phyloP scores from a whole-genome alignment of 2,888 invertebrate species.

The Tineola bisselliella region DNA sequence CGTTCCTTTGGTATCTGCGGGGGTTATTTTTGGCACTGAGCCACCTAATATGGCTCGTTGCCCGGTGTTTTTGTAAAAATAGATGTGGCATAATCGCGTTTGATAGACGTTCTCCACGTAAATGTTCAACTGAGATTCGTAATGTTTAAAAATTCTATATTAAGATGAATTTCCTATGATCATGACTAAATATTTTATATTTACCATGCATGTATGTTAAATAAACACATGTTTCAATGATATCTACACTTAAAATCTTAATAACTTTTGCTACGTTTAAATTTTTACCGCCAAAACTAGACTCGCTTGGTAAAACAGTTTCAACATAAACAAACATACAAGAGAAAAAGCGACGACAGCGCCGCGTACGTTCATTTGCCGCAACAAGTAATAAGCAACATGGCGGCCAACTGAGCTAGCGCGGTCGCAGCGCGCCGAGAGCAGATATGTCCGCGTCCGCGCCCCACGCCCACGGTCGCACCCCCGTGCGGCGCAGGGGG shows the following conservation, averaged over 20 bases:
- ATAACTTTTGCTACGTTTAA: slow-evolving; percentile 18
- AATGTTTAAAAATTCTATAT: neutral
- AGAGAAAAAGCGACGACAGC: slow-evolving; percentile 44
- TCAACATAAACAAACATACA: slow-evolving; percentile 42
- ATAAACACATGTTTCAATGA: neutral
- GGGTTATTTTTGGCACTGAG: slow-evolving; percentile 50
- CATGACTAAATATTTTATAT: too few species aligned
- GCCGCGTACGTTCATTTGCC: slow-evolving; percentile 28
- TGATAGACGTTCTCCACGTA: neutral
- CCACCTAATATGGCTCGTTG: slow-evolving; percentile 62
- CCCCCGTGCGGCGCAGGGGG: slow-evolving; percentile 73
- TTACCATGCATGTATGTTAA: too few species aligned
- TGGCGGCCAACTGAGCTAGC: slow-evolving; percentile 70
- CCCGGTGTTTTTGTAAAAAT: slow-evolving; percentile 55
- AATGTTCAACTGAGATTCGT: neutral
- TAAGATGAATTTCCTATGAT: neutral
- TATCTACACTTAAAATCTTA: slow-evolving; percentile 8
- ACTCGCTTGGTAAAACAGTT: slow-evolving; percentile 51
- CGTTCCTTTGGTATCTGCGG: slow-evolving; percentile 20
- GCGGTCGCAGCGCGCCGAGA: slow-evolving; percentile 49
- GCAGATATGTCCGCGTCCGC: slow-evolving; percentile 69
- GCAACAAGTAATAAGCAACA: slow-evolving; percentile 55
- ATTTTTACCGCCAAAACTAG: slow-evolving; percentile 31
- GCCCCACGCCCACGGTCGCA: slow-evolving; percentile 69
- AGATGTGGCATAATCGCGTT: slow-evolving; percentile 24